phyloP scores from a whole-genome alignment of 1,140 invertebrate species.

The Belonocnema kinseyi region DNA sequence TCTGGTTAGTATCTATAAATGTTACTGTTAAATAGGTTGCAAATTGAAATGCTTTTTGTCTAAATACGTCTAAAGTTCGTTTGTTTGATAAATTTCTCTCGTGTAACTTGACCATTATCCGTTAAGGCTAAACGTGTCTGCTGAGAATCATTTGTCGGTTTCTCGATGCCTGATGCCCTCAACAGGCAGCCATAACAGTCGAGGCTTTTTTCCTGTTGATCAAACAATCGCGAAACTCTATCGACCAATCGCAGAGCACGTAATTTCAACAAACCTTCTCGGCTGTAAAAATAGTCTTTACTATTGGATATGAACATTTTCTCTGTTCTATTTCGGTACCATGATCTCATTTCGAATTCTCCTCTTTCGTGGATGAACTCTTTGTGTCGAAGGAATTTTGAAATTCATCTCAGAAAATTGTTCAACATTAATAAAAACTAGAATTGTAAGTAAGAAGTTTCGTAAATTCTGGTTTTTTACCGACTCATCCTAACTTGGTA shows the following conservation, averaged over 20 bases:
- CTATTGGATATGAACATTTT: neutral
- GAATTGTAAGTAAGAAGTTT: neutral
- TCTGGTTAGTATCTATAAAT: too few relatives aligned
- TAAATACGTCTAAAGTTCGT: neutral
- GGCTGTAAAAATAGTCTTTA: slow-evolving; percentile 4
- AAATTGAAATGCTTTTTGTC: slow-evolving; percentile 19
- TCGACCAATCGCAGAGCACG: neutral
- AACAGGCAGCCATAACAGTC: slow-evolving; percentile 4
- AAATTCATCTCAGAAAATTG: neutral
- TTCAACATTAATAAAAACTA: neutral
- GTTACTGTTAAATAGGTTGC: neutral
- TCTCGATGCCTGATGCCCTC: slow-evolving; percentile 8
- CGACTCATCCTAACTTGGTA: slow-evolving; percentile 4
- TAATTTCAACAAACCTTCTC: neutral
- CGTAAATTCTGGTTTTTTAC: neutral
- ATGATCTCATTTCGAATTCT: slow-evolving; percentile 1
- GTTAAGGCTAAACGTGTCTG: slow-evolving; percentile 5
- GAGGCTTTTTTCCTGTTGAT: slow-evolving; percentile 14
- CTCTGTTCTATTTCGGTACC: neutral
- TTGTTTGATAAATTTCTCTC: slow-evolving; percentile 16
- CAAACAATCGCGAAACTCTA: slow-evolving; percentile 21
- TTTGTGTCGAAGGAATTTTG: neutral
- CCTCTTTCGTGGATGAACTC: neutral
- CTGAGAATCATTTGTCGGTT: slow-evolving; percentile 26
- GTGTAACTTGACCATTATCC: slow-evolving; percentile 7